Base-by-base conservation (phyloP, 2,113 vertebrate genomes). In the Cranoglanis bouderius region DNA sequence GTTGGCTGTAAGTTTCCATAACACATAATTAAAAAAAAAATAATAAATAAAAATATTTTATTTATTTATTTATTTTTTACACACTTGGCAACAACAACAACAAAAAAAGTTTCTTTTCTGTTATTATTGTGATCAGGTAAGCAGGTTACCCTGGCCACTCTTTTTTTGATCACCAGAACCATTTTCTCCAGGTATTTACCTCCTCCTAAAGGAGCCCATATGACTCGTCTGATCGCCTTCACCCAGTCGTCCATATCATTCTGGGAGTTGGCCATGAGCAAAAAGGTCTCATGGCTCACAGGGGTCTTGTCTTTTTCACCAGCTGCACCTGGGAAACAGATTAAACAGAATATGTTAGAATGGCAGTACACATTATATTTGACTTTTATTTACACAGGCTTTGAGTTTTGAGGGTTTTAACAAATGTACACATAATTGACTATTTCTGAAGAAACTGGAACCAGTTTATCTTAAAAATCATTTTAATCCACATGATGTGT, bases 191-290 rank as follows among this genome's bases (percentile, higher is more conserved):
- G 53, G 46, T 32, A 6, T 38, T 94, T 97, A 98, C 98, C 98
- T 98, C 98, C 96, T 94, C 98, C 97, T 90, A 98, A 97, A 0
- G 97, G 98, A 89, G 97, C 97, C 97, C 97, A 98, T 94, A 98
- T 98, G 95, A 98, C 97, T 86, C 97, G 94, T 40, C 97, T 96
- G 93, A 99, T 98, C 93, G 97, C 97, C 94, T 97, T 98, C 92
- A 99, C 97, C 98, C 98, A 99, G 93, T 98, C 97, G 74, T 99
- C 97, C 97, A 98, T 97, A 93, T 99, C 97, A 0, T 94, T 96
- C 96, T 98, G 97, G 88, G 98, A 97, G 95, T 97, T 98, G 86
- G 98, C 97, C 98, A 99, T 98, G 65, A 99, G 97, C 89, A 99
- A 95, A 92, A 98, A 97, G 91, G 97, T 96, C 92, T 99, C 98